Conservation (phyloP, 1,140 invertebrate species). For the Drosophila kohkoa region DNA sequence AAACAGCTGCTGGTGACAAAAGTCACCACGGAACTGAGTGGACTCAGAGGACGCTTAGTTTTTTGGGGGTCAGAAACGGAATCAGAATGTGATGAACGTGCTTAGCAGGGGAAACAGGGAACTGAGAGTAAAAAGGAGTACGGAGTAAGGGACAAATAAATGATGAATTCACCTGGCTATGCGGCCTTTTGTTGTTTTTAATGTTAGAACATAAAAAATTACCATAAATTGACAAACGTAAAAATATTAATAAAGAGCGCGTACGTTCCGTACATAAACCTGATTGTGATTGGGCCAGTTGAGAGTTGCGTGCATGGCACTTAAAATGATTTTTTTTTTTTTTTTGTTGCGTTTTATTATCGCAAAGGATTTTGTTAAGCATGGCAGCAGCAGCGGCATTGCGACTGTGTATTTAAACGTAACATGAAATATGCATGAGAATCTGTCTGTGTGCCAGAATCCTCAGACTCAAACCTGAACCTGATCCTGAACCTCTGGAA, state of each 20-base stretch:
- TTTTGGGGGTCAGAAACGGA: slow-evolving; percentile 36
- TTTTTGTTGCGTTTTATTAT: slow-evolving; percentile 32
- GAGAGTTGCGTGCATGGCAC: slow-evolving; percentile 46
- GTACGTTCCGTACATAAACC: slow-evolving; percentile 53
- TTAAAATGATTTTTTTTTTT: slow-evolving; percentile 55
- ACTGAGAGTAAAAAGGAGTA: neutral
- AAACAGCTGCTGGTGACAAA: slow-evolving; percentile 42
- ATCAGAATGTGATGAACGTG: slow-evolving; percentile 8
- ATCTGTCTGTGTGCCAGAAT: slow-evolving; percentile 66
- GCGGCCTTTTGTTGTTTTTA: slow-evolving; percentile 47
- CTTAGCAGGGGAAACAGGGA: neutral
- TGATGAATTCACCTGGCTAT: slow-evolving; percentile 33
- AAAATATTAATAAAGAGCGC: slow-evolving; percentile 74
- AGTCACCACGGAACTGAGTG: slow-evolving; percentile 30
- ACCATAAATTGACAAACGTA: slow-evolving; percentile 70
- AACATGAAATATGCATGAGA: slow-evolving; percentile 78
- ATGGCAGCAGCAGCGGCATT: slow-evolving; percentile 24
- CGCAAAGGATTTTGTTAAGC: slow-evolving; percentile 59
- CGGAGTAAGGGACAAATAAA: slow-evolving; percentile 5
- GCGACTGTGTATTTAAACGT: slow-evolving; percentile 58
- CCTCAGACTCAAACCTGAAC: slow-evolving; percentile 18
- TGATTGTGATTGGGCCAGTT: slow-evolving; percentile 52
- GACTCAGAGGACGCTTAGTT: slow-evolving; percentile 4
- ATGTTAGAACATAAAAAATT: slow-evolving; percentile 69
- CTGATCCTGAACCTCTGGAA: slow-evolving; percentile 10